Conservation (phyloP, 2,113 vertebrate genomes). For the Mormyrus iriodes region DNA sequence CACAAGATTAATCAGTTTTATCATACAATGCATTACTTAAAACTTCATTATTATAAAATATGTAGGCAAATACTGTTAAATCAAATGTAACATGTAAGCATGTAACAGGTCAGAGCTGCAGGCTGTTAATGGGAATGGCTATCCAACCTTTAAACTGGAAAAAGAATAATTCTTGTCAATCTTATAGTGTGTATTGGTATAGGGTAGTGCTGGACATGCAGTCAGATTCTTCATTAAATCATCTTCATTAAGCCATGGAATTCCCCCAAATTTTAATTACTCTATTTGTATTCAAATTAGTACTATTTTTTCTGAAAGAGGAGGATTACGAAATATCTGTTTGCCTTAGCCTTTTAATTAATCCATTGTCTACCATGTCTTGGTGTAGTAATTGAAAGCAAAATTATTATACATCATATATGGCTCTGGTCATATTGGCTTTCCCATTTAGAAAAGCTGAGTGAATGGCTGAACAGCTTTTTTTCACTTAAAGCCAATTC, state of each 20-base stretch:
- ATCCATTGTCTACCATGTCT: slow-evolving; percentile 34
- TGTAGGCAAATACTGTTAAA: background rate
- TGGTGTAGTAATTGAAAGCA: slow-evolving; percentile 24
- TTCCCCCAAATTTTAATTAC: slow-evolving; percentile 31
- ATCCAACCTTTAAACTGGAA: background rate
- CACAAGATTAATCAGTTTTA: background rate
- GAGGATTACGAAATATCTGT: slow-evolving; percentile 24
- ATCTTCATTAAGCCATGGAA: slow-evolving; percentile 1
- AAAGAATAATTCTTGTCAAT: background rate
- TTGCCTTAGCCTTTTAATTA: slow-evolving; percentile 36
- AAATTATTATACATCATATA: slow-evolving; percentile 30
- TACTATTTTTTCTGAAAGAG: slow-evolving; percentile 16
- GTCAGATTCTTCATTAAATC: background rate
- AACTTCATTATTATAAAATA: background rate
- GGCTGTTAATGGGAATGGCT: background rate
- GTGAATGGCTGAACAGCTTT: background rate
- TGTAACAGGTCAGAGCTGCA: background rate
- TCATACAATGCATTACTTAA: background rate
- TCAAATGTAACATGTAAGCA: too few relatives aligned
- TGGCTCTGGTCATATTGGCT: slow-evolving; percentile 23
- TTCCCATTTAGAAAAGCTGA: slow-evolving; percentile 20
- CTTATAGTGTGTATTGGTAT: background rate
- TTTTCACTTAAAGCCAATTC: background rate
- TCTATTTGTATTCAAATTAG: slow-evolving; percentile 38
- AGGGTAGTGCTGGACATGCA: background rate